Evolutionary conservation across 2,113 vertebrate species (phyloP), one percentile per base, ranked within the genome.

Genomic region (Pollimyrus isidori): DNA sequence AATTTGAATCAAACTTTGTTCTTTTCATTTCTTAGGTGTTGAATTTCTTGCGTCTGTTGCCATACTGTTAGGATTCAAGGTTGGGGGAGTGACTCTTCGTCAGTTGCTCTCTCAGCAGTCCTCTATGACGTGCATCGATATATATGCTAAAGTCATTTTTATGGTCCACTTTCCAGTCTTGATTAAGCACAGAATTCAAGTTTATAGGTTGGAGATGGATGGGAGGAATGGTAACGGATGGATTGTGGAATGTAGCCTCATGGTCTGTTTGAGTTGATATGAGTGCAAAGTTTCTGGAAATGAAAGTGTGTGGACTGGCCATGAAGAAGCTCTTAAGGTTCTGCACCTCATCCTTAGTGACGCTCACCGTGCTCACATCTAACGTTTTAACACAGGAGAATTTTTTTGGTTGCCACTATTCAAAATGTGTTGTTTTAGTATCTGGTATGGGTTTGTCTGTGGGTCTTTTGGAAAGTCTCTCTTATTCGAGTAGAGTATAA

Each of bases 141-240:
- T 87, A 87, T 87, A 53, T 53, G 50, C 85, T 87, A 56, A 53
- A 52, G 85, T 30, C 10, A 23, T 53, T 56, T 86, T 87, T 87
- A 87, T 17, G 7, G 26, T 15, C 48, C 85, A 35, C 26, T 53
- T 35, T 30, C 2, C 46, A 1, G 23, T 52, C 48, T 7, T 53
- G 49, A 53, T 30, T 53, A 87, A 35, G 26, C 10, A 26, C 45
- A 26, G 49, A 53, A 53, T 53, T 53, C 15, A 53, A 15, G 23
- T 87, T 87, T 53, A 87, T 87, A 35, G 85, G 26, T 87, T 50
- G 0, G n/a, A 26, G n/a, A 53, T 87, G 85, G 9, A 53, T 52
- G 69, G 21, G 56, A 26, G 62, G 62, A 65, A 65, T 65, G 62
- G 62, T 30, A 50, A 35, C n/a, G 6, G n/a, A 53, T 53, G 85